These are phyloP conservation scores for Rhombomys opimus DNA, from an alignment of 2,113 vertebrate species.

Conservation along the genomic window DNA sequence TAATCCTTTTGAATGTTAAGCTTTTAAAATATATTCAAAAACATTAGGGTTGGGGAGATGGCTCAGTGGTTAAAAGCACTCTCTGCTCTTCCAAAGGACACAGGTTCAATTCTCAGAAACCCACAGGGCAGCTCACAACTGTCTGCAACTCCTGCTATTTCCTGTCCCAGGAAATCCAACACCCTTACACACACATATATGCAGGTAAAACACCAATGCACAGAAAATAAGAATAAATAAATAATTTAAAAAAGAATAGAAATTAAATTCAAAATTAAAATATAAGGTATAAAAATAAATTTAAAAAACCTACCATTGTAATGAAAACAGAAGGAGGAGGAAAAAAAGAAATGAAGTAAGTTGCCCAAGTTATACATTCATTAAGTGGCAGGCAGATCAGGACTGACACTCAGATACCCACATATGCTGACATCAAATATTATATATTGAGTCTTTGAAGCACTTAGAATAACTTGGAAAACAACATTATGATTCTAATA, in stretches of 20 bases:
- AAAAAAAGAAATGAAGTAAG: background rate
- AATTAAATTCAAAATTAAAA: background rate
- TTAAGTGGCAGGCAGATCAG: background rate
- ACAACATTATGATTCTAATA: slow-evolving; percentile 11
- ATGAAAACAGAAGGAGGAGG: background rate
- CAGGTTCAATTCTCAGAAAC: background rate
- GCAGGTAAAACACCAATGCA: background rate
- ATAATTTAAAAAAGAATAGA: background rate
- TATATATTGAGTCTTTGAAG: background rate
- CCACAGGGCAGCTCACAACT: background rate
- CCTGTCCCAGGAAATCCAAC: background rate
- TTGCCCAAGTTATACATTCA: background rate
- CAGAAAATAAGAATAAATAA: background rate
- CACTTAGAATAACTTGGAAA: slow-evolving; percentile 36
- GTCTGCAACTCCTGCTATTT: background rate
- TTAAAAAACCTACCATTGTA: background rate
- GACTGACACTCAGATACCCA: background rate
- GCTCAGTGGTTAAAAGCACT: background rate
- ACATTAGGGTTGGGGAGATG: background rate
- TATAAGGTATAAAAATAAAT: background rate
- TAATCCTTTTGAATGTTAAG: background rate
- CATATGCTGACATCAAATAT: background rate
- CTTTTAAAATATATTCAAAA: background rate
- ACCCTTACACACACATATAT: background rate
- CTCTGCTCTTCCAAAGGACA: background rate